A percentile compares a stretch with the other conserved stretches of the same genome.
phyloP scores from a whole-genome alignment of 2,113 vertebrate species.

The Capreolus pygargus region DNA sequence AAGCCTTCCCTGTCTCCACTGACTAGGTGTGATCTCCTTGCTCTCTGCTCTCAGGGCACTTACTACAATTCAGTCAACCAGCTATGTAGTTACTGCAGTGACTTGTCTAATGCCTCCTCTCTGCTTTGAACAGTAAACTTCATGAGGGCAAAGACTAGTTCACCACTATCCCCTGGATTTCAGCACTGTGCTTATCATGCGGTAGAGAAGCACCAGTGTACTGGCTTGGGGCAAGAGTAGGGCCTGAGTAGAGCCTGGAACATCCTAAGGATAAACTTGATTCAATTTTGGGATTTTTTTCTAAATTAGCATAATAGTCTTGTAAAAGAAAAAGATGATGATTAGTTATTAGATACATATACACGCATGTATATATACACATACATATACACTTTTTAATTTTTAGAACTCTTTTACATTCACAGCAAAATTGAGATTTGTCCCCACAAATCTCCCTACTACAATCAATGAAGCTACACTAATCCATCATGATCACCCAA shows the following conservation, averaged over 20 bases:
- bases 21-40: background rate
- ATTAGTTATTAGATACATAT: background rate
- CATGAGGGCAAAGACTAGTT: background rate
- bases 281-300: background rate
- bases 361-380: fast-evolving
- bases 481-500: background rate
- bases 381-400: background rate
- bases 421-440: background rate
- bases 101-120: background rate
- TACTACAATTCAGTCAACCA: background rate
- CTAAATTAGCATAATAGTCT: background rate
- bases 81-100: background rate
- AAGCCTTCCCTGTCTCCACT: background rate
- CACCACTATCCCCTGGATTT: background rate
- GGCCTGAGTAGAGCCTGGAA: background rate
- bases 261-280: background rate
- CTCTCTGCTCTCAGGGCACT: background rate
- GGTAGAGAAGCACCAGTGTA: background rate
- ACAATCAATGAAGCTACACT: background rate
- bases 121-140: background rate
- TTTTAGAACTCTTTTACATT: background rate
- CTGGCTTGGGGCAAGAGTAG: background rate
- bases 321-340: background rate
- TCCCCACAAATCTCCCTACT: background rate
- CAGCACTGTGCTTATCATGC: background rate